A percentile compares a stretch with the other conserved stretches of the same genome.
These are phyloP conservation scores for Amphiprion clarkii DNA, from an alignment of 2,797 vertebrate genomes.

Conservation along the genomic window DNA sequence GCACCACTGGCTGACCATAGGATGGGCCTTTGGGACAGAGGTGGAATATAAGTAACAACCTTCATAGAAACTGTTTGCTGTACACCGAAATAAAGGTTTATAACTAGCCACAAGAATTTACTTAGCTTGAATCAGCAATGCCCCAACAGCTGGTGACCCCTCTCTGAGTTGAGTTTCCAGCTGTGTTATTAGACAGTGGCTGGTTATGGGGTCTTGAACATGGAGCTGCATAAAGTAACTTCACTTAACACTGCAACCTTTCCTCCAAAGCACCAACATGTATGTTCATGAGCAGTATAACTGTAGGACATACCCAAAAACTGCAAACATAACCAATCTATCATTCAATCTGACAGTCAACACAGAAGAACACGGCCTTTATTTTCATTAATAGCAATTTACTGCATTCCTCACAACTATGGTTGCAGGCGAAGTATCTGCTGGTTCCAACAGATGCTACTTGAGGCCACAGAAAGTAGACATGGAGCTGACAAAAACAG, in stretches of 20 bases:
- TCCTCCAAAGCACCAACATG: slow-evolving; percentile 3
- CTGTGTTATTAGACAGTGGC: slow-evolving; percentile 26
- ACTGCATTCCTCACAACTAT: slow-evolving; percentile 51
- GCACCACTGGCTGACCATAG: slow-evolving; percentile 59
- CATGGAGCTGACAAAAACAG: neutral
- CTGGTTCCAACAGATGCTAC: neutral
- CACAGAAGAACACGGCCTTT: slow-evolving; percentile 32
- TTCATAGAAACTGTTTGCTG: slow-evolving; percentile 28
- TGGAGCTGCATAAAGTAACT: slow-evolving; percentile 10
- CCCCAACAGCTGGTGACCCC: slow-evolving; percentile 45
- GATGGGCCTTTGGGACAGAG: slow-evolving; percentile 49
- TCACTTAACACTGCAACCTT: neutral
- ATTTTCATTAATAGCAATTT: slow-evolving; percentile 47
- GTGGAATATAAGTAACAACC: slow-evolving; percentile 33
- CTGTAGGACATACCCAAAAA: slow-evolving; percentile 17
- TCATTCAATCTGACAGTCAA: slow-evolving; percentile 40
- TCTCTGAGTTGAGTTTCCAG: neutral
- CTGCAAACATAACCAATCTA: slow-evolving; percentile 6
- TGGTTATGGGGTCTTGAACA: slow-evolving; percentile 28
- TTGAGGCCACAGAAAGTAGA: neutral
- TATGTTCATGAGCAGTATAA: slow-evolving; percentile 3
- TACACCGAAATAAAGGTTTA: slow-evolving; percentile 36
- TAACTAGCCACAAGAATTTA: slow-evolving; percentile 42
- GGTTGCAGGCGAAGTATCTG: slow-evolving; percentile 37
- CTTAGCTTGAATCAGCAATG: slow-evolving; percentile 11